Evolutionary conservation across 2,797 vertebrate genomes (phyloP).

Genomic region (Aldrovandia affinis): DNA sequence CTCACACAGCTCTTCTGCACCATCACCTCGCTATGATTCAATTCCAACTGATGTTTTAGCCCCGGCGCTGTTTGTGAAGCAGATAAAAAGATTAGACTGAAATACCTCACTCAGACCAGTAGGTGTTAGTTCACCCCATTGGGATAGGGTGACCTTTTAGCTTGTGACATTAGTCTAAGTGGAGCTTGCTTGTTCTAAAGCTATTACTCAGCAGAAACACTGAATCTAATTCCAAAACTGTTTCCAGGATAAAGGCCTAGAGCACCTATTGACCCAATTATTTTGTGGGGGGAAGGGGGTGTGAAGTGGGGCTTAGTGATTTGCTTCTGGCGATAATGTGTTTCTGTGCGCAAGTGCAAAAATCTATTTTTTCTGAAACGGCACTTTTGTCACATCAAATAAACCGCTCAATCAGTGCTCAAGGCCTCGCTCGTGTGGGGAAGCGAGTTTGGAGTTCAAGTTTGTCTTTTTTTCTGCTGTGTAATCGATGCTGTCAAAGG

Average conservation of each 20-base stretch:
- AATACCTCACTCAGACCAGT: background rate
- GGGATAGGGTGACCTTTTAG: background rate
- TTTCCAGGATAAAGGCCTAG: background rate
- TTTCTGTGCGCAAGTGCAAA: background rate
- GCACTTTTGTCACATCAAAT: background rate
- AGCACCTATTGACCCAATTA: background rate
- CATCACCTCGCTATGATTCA: constrained; percentile 66
- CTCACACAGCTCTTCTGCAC: constrained; percentile 90
- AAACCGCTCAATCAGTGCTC: background rate
- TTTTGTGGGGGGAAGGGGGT: background rate
- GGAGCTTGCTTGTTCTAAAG: background rate
- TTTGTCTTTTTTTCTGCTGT: background rate
- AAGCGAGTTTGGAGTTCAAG: background rate
- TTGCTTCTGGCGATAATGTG: constrained; percentile 7
- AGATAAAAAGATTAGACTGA: background rate
- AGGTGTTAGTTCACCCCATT: background rate
- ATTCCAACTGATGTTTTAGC: constrained; percentile 56
- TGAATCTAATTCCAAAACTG: background rate
- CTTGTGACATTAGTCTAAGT: background rate
- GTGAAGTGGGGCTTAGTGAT: background rate
- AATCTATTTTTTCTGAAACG: constrained; percentile 1
- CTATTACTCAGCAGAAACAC: background rate
- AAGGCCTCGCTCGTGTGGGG: background rate
- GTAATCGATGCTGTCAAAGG: background rate
- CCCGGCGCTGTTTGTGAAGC: constrained; percentile 30